These are phyloP conservation scores for Gymnosoma rotundatum DNA, from an alignment of 2,888 invertebrate genomes.

Conservation along the genomic window DNA sequence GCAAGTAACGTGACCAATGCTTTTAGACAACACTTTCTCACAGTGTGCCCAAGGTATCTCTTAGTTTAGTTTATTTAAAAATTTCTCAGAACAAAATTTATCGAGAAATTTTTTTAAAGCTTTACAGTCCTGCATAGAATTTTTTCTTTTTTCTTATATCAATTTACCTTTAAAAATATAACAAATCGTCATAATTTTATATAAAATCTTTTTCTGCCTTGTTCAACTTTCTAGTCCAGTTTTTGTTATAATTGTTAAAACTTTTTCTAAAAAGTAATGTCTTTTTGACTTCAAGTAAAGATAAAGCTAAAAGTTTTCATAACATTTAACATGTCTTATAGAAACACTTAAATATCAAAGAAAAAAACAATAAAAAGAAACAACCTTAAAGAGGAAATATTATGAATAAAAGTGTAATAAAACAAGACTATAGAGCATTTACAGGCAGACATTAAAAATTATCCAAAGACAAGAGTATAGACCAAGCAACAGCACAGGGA, in stretches of 20 bases:
- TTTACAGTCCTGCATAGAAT: no score
- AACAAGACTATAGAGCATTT: slow-evolving; percentile 58
- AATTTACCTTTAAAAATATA: no score
- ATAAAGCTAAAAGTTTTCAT: slow-evolving; percentile 77
- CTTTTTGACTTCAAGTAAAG: slow-evolving; percentile 44
- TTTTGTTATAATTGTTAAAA: slow-evolving; percentile 39
- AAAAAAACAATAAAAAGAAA: slow-evolving; percentile 31
- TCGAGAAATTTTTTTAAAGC: no score
- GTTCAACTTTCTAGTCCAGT: slow-evolving; percentile 36
- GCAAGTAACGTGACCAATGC: no score
- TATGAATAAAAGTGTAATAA: slow-evolving; percentile 69
- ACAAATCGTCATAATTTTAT: no score
- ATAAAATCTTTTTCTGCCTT: neutral
- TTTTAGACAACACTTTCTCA: no score
- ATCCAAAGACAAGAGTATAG: slow-evolving; percentile 4
- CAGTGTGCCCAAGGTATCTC: no score
- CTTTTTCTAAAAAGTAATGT: neutral
- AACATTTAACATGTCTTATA: slow-evolving; percentile 79
- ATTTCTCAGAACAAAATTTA: no score
- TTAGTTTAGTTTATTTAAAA: no score
- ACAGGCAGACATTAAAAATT: slow-evolving; percentile 43
- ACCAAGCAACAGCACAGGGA: neutral
- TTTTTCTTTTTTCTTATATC: no score
- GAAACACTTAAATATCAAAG: slow-evolving; percentile 54
- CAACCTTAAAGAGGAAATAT: slow-evolving; percentile 63